These are phyloP conservation scores for Dichetophora obliterata DNA, from an alignment of 2,888 invertebrate genomes.

Conservation along the genomic window DNA sequence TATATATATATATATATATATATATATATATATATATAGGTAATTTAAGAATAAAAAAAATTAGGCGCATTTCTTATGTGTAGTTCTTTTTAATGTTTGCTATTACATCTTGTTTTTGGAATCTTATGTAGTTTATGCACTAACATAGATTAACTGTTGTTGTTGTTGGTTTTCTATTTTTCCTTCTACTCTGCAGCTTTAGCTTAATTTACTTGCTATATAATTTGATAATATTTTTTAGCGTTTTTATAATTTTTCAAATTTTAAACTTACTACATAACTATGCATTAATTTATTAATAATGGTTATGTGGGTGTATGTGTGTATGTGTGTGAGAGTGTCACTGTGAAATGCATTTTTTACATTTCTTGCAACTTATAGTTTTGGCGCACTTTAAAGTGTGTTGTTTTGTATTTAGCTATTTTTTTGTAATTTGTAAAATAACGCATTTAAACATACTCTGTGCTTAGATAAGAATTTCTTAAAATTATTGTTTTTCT, in stretches of 20 bases:
- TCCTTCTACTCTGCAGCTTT: slow-evolving; percentile 25
- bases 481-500: neutral
- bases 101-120: neutral
- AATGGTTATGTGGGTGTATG: slow-evolving; percentile 31
- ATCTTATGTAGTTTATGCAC: slow-evolving; percentile 45
- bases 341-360: neutral
- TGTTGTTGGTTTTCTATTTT: slow-evolving; percentile 47
- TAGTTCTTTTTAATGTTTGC: slow-evolving; percentile 13
- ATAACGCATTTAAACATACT: neutral
- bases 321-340: slow-evolving; percentile 20
- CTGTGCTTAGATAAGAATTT: neutral
- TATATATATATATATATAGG: slow-evolving; percentile 36
- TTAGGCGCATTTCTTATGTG: slow-evolving; percentile 32
- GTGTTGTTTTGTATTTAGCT: neutral
- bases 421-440: neutral
- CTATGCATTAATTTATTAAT: slow-evolving; percentile 27
- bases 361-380: neutral
- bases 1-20: too few species aligned
- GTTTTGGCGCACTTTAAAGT: neutral
- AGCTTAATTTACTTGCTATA: slow-evolving; percentile 10
- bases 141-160: neutral
- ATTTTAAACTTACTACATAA: slow-evolving; percentile 34
- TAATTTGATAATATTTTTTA: slow-evolving; percentile 23
- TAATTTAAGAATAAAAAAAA: slow-evolving; percentile 33
- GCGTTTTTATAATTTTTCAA: slow-evolving; percentile 40